These are phyloP conservation scores for Eublepharis macularius DNA, from an alignment of 2,113 vertebrate species.

Conservation along the genomic window DNA sequence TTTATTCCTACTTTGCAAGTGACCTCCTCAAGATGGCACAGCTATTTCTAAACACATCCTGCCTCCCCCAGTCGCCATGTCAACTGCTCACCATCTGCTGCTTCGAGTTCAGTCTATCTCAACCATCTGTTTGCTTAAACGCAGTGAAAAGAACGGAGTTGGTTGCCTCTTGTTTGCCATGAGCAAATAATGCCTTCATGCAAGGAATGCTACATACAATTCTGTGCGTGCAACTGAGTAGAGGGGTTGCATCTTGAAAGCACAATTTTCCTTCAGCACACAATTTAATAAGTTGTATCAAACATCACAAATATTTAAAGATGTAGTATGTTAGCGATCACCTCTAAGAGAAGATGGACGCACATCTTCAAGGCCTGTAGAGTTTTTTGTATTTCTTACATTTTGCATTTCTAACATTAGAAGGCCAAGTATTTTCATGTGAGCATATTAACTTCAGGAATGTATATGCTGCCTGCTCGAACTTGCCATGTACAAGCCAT, in stretches of 20 bases:
- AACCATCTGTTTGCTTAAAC: slow-evolving; percentile 11
- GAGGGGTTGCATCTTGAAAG: not conserved
- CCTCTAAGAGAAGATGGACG: not conserved
- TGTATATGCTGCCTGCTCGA: not conserved
- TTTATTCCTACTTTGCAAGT: not conserved
- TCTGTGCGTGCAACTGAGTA: not conserved
- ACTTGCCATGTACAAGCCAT: not conserved
- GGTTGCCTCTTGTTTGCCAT: slow-evolving; percentile 2
- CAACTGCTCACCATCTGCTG: not conserved
- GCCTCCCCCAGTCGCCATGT: not conserved
- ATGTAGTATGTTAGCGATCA: not conserved
- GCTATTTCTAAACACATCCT: slow-evolving; percentile 17
- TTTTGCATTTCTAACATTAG: not conserved
- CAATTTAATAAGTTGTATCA: not conserved
- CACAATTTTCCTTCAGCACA: not conserved
- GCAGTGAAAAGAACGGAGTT: not conserved
- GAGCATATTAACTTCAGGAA: no score
- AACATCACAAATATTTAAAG: slow-evolving; percentile 30
- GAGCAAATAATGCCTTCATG: not conserved
- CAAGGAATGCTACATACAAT: slow-evolving; percentile 20
- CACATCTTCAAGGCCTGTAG: not conserved
- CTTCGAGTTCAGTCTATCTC: not conserved
- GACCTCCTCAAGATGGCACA: not conserved
- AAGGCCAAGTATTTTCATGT: no score
- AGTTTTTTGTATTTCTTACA: no score